Base-by-base conservation (phyloP, 2,113 vertebrate species). In the Oreochromis spilurus region DNA sequence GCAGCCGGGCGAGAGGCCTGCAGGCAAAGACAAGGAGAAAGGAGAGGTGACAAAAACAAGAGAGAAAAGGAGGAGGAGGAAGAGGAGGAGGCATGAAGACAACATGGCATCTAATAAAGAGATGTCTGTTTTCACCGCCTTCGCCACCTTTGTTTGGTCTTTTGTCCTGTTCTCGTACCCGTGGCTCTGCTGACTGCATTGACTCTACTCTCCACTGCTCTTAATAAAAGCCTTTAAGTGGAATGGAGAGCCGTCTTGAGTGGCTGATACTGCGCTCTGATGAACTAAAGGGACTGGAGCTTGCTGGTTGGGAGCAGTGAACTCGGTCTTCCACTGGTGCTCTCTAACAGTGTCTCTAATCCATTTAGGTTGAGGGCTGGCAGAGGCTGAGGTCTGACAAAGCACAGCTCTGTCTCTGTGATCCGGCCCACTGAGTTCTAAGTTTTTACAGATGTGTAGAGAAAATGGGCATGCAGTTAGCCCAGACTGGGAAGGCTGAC, bases 381-480 rank as follows among this genome's bases (percentile, higher is more conserved):
- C 93, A 81, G 84, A 90, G 83, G 90, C 87, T 91, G 83, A 88
- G 81, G 81, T 24, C 91, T 88, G 91, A 96, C 96, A 97, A 96
- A 95, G 95, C 92, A 88, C 84, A 87, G 84, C 91, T 94, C 95
- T 96, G 95, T 96, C 93, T 89, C 53, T 89, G 83, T 38, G 87
- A 93, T 94, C 80, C 89, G 79, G 87, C 88, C 93, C 92, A 87
- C 83, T 89, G 91, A 88, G 91, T 89, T 83, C 91, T 94, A 95
- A 95, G 94, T 93, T 93, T 87, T 95, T 89, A 89, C 94, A 95
- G 95, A 96, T 95, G 96, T 94, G 91, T 62, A 77, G 81, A 83
- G 88, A 91, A 81, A 91, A 86, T 88, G 89, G 89, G 92, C 91
- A 94, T 53, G 86, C 72, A 92, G 82, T 81, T 85, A 85, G 81